Conservation (phyloP, 1,140 invertebrate genomes). For the Drosophila asahinai region DNA sequence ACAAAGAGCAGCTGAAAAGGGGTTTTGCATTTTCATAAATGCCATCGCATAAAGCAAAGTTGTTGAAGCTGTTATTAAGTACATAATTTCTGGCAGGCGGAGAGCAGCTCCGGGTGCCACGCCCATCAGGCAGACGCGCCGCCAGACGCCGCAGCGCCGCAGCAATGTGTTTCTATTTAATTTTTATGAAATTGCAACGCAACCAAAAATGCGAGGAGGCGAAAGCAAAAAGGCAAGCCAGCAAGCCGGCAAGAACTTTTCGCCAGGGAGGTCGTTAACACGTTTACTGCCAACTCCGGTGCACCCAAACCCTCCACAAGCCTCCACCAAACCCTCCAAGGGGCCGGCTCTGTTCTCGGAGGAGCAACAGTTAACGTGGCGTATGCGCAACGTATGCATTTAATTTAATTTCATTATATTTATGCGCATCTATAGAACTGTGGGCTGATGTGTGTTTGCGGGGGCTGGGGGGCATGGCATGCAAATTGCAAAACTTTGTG, state of each 20-base stretch:
- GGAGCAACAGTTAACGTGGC: conserved; percentile 81
- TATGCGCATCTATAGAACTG: conserved; percentile 78
- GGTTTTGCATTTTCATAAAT: conserved; percentile 81
- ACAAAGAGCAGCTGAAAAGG: conserved; percentile 58
- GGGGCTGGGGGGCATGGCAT: conserved; percentile 44
- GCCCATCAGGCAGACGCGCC: conserved; percentile 31
- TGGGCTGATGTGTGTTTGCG: conserved; percentile 1
- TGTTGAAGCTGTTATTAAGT: conserved; percentile 81
- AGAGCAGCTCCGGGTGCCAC: conserved; percentile 45
- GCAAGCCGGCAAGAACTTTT: conserved; percentile 70
- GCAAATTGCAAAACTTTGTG: conserved; percentile 74
- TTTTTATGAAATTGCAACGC: conserved; percentile 81
- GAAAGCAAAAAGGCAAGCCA: conserved; percentile 52
- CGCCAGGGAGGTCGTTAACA: conserved; percentile 77
- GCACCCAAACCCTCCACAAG: not conserved
- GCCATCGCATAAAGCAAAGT: conserved; percentile 77
- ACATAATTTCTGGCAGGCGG: conserved; percentile 67
- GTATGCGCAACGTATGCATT: conserved; percentile 83
- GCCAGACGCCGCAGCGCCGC: conserved; percentile 5
- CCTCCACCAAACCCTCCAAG: not conserved
- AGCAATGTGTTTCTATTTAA: conserved; percentile 77
- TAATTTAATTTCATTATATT: conserved; percentile 84
- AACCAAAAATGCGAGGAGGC: conserved; percentile 73
- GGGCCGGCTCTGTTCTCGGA: conserved; percentile 17
- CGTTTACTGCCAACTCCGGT: conserved; percentile 42